A percentile compares a stretch with the other conserved stretches of the same genome.
These are phyloP conservation scores for Oligia strigilis DNA, from an alignment of 2,888 invertebrate genomes.

Conservation along the genomic window DNA sequence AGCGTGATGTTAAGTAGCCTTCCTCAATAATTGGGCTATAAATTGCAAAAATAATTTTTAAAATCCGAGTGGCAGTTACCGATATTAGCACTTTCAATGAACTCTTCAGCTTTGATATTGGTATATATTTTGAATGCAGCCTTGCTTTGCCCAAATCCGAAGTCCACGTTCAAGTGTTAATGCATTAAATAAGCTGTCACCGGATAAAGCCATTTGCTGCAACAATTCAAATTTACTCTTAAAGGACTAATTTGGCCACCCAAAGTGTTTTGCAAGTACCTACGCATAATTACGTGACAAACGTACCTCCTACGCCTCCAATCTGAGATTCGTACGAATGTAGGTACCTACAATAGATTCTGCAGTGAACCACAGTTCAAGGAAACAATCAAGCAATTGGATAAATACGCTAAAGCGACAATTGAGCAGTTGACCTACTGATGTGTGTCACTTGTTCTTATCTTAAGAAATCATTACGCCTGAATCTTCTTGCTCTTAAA, in stretches of 20 bases:
- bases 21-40: no score
- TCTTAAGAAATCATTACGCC: constrained; percentile 49
- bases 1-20: neutral
- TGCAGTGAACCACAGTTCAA: constrained; percentile 73
- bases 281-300: constrained; percentile 69
- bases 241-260: constrained; percentile 38
- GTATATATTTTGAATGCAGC: neutral
- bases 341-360: constrained; percentile 60
- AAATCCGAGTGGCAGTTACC: no score
- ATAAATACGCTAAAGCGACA: constrained; percentile 76
- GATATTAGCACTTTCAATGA: neutral
- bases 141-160: constrained; percentile 12
- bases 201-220: constrained; percentile 47
- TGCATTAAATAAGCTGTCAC: constrained; percentile 27
- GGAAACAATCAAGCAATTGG: constrained; percentile 80
- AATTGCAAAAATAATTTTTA: no score
- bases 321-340: constrained; percentile 69
- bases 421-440: constrained; percentile 73
- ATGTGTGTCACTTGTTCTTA: constrained; percentile 45
- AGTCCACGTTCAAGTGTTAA: constrained; percentile 7
- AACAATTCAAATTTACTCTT: constrained; percentile 39
- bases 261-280: constrained; percentile 46
- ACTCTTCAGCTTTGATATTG: neutral
- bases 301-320: constrained; percentile 69
- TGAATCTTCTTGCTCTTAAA: constrained; percentile 27